Conservation (phyloP, 2,888 invertebrate species). For the Nymphalis c-album region DNA sequence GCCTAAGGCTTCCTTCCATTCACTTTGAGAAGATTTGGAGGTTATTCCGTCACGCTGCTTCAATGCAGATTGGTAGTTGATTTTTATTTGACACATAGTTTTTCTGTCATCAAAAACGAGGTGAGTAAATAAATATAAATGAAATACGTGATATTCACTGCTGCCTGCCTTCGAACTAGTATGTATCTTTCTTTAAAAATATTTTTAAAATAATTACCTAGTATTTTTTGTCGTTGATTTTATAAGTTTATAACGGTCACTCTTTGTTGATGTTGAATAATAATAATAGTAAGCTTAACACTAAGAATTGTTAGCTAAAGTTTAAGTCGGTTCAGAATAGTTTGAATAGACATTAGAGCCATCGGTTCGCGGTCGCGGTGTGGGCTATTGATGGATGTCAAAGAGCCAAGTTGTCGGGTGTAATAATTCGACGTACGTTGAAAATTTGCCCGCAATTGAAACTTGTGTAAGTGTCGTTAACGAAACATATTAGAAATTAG, state of each 20-base stretch:
- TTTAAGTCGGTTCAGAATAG: slow-evolving; percentile 25
- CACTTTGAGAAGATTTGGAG: too few species aligned
- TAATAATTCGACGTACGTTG: slow-evolving; percentile 58
- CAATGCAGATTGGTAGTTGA: too few species aligned
- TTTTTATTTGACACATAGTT: too few species aligned
- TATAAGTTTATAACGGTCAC: neutral
- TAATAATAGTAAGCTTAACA: neutral
- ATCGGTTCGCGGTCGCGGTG: slow-evolving; percentile 34
- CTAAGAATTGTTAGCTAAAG: slow-evolving; percentile 13
- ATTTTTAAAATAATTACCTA: neutral
- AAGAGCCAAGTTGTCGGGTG: slow-evolving; percentile 58
- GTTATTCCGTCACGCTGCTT: too few species aligned
- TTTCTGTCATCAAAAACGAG: too few species aligned
- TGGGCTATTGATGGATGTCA: slow-evolving; percentile 60
- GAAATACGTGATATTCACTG: too few species aligned
- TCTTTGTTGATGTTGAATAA: neutral
- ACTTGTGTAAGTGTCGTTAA: slow-evolving; percentile 72
- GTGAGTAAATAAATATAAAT: too few species aligned
- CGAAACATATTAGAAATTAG: slow-evolving; percentile 76
- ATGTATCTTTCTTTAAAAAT: neutral
- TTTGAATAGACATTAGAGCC: slow-evolving; percentile 26
- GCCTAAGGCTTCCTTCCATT: too few species aligned
- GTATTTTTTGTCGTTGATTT: neutral
- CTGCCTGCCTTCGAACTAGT: too few species aligned
- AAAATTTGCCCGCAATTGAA: slow-evolving; percentile 61